These are phyloP conservation scores for Linnaemya vulpina DNA, from an alignment of 2,888 invertebrate genomes.

Conservation along the genomic window DNA sequence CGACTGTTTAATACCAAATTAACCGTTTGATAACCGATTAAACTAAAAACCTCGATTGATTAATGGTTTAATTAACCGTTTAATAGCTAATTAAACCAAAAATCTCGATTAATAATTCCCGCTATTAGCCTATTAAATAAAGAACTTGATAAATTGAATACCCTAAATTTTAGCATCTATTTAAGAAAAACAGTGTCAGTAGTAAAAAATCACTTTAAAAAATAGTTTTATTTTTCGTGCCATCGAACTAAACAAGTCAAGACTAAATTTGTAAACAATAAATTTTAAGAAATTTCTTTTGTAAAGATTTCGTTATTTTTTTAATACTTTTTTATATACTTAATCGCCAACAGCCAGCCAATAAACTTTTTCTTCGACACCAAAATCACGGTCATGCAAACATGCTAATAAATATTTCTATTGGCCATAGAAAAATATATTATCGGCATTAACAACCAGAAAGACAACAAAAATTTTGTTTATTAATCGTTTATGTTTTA, in stretches of 20 bases:
- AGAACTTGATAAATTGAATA: too few species aligned
- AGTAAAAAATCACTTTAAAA: conserved; percentile 25
- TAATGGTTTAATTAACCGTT: too few species aligned
- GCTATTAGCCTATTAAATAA: too few species aligned
- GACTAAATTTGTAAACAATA: conserved; percentile 56
- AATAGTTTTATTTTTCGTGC: background rate
- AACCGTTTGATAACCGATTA: too few species aligned
- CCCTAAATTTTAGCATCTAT: background rate
- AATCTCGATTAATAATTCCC: too few species aligned
- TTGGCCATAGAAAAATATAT: conserved; percentile 42
- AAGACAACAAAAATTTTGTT: conserved; percentile 42
- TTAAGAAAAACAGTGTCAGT: conserved; percentile 44
- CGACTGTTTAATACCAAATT: too few species aligned
- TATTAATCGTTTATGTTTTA: conserved; percentile 54
- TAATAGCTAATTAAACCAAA: too few species aligned
- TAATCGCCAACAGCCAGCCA: conserved; percentile 52
- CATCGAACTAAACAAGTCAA: conserved; percentile 32
- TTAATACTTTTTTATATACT: conserved; percentile 22
- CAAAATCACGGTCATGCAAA: conserved; percentile 63
- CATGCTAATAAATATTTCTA: conserved; percentile 34
- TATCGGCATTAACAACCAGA: conserved; percentile 37
- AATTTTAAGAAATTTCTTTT: conserved; percentile 46
- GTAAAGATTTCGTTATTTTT: conserved; percentile 21
- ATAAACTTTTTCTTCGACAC: conserved; percentile 57
- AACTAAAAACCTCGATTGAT: too few species aligned